Evolutionary conservation across 2,888 invertebrate genomes (phyloP), one percentile per base, ranked within the genome.

Genomic region (Ochlodes sylvanus): DNA sequence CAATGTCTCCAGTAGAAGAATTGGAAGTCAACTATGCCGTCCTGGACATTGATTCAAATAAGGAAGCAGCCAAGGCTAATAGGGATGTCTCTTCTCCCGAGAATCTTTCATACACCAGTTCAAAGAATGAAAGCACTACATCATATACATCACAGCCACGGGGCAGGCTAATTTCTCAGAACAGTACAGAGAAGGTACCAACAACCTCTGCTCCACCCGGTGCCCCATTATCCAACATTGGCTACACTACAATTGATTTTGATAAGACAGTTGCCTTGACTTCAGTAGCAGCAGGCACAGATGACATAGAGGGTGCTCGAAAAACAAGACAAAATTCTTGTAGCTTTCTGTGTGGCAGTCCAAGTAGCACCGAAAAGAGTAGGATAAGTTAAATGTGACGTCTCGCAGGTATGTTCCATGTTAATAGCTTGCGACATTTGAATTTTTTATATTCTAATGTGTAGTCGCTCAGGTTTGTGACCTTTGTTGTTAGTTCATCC

Each of bases 211-310:
- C 70, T 6, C 27, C 78, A 3, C 69, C 73, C 14, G 95, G 73
- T 96, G 96, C 85, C 95, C 97, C 71, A 94, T 96, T 63, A 15
- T 80, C 84, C 42, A 84, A 82, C 57, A 94, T 95, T 75, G 96
- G 97, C 61, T 98, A 98, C 83, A 97, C 97, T 9, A 97, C 97
- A 0, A 99, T 99, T 76, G 99, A 99, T 90, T 98, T 99, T 87
- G 96, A 98, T 79, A 97, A 97, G 91, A 99, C 99, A 0, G 97
- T 96, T 64, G 98, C 98, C 21, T 94, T 99, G 34, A 97, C 97
- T 19, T 97, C 97, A 34, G 96, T 96, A 41, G 96, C 96, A 77
- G 95, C 96, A 6, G 94, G 94, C 60, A 93, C 94, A 66, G 96
- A 96, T 71, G 92, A 96, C 80, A 89, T 93, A 70, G 97, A 97